Evolutionary conservation across 2,113 vertebrate species (phyloP), one percentile per base, ranked within the genome.

Genomic region (Nycticryphes semicollaris): DNA sequence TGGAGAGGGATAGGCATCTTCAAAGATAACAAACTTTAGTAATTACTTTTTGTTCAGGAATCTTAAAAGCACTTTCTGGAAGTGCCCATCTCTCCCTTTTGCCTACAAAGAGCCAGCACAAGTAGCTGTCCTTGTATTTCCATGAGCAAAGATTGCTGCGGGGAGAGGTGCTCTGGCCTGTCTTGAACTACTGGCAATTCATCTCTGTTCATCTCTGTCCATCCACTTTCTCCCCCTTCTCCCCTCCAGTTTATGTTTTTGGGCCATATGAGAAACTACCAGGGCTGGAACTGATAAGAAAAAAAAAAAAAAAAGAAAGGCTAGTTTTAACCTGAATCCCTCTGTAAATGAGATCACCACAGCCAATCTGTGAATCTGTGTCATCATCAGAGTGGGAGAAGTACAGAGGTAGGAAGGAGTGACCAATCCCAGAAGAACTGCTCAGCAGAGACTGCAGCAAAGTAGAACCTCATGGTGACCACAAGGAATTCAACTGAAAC

Each of bases 401-500:
- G 47, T 30, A 57, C 16, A 37, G 14, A 37, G 24, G 12, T 6
- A 41, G 35, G 47, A 82, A 79, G 48, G 20, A 79, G 33, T 1
- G 22, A 45, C 11, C 4, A 28, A 0, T 31, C 76, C 31, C 56
- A 67, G 24, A 4, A 33, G 4, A 51, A 16, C 25, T 2, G 2
- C 57, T 79, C 72, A 53, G 20, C 48, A 75, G 56, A n/a, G 45
- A 8, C 1, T 45, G 28, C 37, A 72, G 51, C 22, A 27, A 79
- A 73, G 6, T 8, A 14, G 23, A 73, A 56, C 39, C 23, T 41
- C 0, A 0, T 23, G 25, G 30, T 70, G 37, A 59, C 7, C 76
- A 28, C 24, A 31, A 19, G 27, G 27, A 70, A 87, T 51, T 13
- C 19, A 53, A 67, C 43, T 31, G 51, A 21, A 35, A 22, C 79